Evolutionary conservation across 2,888 invertebrate genomes (phyloP), one percentile per base, ranked within the genome.

Genomic region (Heliconius aoede): DNA sequence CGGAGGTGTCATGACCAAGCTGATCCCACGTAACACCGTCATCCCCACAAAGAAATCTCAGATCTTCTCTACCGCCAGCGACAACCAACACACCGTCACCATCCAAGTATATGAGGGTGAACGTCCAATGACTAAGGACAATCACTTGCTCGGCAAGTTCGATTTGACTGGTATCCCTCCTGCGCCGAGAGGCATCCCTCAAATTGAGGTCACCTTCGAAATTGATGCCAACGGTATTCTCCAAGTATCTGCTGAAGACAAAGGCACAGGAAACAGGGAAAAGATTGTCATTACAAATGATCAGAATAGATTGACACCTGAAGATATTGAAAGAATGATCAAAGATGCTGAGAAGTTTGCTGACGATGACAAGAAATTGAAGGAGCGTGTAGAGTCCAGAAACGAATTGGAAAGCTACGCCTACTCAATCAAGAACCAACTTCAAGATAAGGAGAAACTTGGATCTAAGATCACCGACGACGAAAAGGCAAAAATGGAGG

Each of bases 11-110:
- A 99, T 99, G 99, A 99, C 99, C 84, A 99, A 99, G 90, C 95
- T 99, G 75, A 99, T 99, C 89, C 97, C 98, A 74, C 95, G 99
- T 85, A 99, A 99, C 95, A 99, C 99, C 36, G 99, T 99, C 81
- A 99, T 99, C 87, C 99, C 99, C 46, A 99, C 99, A 74, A 99
- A 99, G 95, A 99, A 99, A 91, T 98, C 98, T 0, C 99, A 99
- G 94, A 99, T 99, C 89, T 99, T 99, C 96, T 99, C 99, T 0
- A 99, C 99, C 1, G 99, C 99, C 76, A 98, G 99, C 40, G 99
- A 99, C 91, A 99, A 99, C 93, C 99, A 99, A 91, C 98, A 99
- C 92, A 99, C 99, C 5, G 99, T 99, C 73, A 99, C 99, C 82
- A 99, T 99, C 89, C 98, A 99, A 93, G 99, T 99, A 0, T 99